Evolutionary conservation across 2,797 vertebrate genomes (phyloP).

Genomic region (Gorsachius magnificus): DNA sequence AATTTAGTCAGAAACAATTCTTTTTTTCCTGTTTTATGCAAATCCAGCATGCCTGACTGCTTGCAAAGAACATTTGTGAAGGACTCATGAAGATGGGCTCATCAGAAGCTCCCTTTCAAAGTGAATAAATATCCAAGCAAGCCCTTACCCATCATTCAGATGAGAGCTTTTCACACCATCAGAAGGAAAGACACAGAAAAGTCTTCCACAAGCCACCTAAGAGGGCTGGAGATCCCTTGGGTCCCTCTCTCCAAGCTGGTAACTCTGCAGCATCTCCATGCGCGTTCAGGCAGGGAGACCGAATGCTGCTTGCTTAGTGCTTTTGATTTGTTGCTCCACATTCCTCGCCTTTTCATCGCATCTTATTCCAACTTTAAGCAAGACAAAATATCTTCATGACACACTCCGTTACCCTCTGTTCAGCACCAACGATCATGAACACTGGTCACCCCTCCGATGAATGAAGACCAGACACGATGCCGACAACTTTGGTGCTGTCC

Average conservation of each 20-base stretch:
- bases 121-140: background rate
- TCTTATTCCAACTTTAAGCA: background rate
- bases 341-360: background rate
- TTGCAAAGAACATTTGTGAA: background rate
- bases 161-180: background rate
- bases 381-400: background rate
- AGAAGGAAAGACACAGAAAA: background rate
- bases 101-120: background rate
- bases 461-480: accelerated
- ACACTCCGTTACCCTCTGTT: accelerated
- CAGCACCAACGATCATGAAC: accelerated
- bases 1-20: background rate
- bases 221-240: background rate
- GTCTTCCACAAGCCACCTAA: background rate
- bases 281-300: background rate
- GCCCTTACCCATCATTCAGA: background rate
- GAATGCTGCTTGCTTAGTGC: background rate
- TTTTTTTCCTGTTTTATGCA: background rate
- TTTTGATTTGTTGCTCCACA: background rate
- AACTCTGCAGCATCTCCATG: background rate
- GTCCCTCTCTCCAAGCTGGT: background rate
- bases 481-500: background rate
- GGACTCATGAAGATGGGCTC: background rate
- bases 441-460: background rate
- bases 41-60: background rate